Evolutionary conservation across 1,140 invertebrate genomes (phyloP), one percentile per base, ranked within the genome.

Genomic region (Drosophila aff.): DNA sequence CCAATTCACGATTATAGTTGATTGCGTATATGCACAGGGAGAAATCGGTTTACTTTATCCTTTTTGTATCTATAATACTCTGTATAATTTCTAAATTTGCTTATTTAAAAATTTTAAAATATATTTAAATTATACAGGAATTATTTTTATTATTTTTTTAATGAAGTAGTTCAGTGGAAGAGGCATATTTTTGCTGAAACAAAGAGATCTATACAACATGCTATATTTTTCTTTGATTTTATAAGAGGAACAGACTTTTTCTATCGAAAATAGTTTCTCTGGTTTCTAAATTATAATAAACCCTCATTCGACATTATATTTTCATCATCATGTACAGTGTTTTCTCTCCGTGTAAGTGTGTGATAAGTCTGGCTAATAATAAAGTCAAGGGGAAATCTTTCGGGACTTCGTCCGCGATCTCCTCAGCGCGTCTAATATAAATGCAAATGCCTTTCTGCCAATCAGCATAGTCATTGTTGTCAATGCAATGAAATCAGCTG

Each of bases 401-500:
- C 63, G 44, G 47, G 61, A 21, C 23, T 31, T 47, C 46, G 47
- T 36, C 28, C 43, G 31, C 44, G 28, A 47, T 52, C 52, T 9
- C 23, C 36, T 23, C 23, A 23, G 26, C 46, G 21, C 26, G 38
- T 53, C 53, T 79, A 64, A 84, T 84, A 73, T 80, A 84, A 76
- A 84, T 83, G 72, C 72, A 84, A 84, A 84, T 80, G 60, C 46
- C 31, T 49, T 62, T 41, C 58, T 50, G 74, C 46, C 81, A 84
- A 84, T 84, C 81, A 84, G 64, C 38, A 46, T 33, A 43, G 13
- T 62, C 66, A 79, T 73, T 78, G 65, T 69, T 57, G 52, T 50
- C 75, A 58, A 46, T 50, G 61, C 61, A 83, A 80, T 83, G 63
- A 83, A 83, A 81, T 85, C 82, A 76, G 77, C 71, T 74, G 69